Percentiles rank a stretch among this genome's conserved stretches.
Conservation (phyloP, 2,888 invertebrate species). For the Linyphia triangularis region DNA sequence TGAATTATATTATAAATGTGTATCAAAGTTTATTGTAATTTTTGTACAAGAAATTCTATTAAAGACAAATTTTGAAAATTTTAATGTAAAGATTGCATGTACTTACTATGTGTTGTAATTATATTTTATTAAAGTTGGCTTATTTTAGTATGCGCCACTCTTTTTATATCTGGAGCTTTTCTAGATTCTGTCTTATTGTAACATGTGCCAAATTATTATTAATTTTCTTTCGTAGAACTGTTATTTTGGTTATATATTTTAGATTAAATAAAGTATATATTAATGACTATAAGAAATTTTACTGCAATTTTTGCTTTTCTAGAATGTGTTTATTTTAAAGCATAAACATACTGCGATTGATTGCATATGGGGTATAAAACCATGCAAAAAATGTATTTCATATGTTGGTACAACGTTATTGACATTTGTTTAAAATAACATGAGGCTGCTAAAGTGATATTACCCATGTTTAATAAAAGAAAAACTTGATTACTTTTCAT, state of each 20-base stretch:
- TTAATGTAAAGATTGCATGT: conserved; percentile 47
- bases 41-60: conserved; percentile 62
- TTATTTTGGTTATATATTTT: background rate
- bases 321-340: too few relatives aligned
- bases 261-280: background rate
- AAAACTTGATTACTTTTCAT: too few relatives aligned
- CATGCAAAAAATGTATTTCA: too few relatives aligned
- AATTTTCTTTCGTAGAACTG: background rate
- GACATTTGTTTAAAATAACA: too few relatives aligned
- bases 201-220: background rate
- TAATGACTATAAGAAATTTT: conserved; percentile 3
- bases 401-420: too few relatives aligned
- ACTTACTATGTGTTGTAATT: conserved; percentile 49
- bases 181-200: background rate
- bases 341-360: too few relatives aligned
- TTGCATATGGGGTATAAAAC: too few relatives aligned
- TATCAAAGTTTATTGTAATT: conserved; percentile 47
- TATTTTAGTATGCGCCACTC: conserved; percentile 36
- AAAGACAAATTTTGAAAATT: conserved; percentile 61
- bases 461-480: too few relatives aligned
- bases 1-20: conserved; percentile 47
- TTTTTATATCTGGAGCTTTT: conserved; percentile 2
- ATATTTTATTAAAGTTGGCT: conserved; percentile 68
- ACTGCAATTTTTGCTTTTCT: too few relatives aligned
- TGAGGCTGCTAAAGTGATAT: too few relatives aligned